Percentiles rank a stretch among this genome's conserved stretches.
phyloP scores from a whole-genome alignment of 1,140 invertebrate genomes.

The Propsilocerus akamusi region DNA sequence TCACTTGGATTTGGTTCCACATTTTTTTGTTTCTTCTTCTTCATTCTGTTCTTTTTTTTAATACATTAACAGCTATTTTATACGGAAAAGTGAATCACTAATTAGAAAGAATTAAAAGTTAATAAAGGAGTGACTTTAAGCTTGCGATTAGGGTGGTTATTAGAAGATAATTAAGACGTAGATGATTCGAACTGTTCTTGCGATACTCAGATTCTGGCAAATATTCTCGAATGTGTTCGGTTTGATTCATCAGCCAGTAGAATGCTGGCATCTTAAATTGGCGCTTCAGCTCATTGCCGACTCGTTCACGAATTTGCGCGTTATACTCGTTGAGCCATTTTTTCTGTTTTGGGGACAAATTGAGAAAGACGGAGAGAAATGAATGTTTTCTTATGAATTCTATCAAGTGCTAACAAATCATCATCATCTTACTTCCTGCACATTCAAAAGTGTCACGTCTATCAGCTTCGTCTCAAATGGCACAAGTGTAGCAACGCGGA shows the following conservation, averaged over 20 bases:
- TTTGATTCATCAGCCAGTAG: constrained; percentile 66
- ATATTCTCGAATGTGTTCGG: constrained; percentile 40
- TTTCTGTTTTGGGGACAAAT: constrained; percentile 29
- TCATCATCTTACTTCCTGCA: constrained; percentile 38
- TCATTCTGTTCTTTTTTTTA: too few relatives aligned
- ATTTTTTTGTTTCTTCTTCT: too few relatives aligned
- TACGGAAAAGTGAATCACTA: too few relatives aligned
- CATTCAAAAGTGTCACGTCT: constrained; percentile 53
- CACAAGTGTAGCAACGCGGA: constrained; percentile 72
- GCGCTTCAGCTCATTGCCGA: constrained; percentile 49
- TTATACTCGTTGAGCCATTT: constrained; percentile 66
- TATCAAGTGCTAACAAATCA: neutral
- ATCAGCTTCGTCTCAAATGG: constrained; percentile 88
- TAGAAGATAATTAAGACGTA: neutral
- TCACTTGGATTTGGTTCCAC: neutral
- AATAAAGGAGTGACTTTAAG: neutral
- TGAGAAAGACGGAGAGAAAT: neutral
- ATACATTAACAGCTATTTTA: too few relatives aligned
- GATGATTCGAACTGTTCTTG: neutral
- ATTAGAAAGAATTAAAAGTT: too few relatives aligned
- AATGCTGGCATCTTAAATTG: constrained; percentile 46
- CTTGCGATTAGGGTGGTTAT: neutral
- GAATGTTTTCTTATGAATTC: neutral
- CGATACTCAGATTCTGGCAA: constrained; percentile 20
- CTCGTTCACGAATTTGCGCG: constrained; percentile 39